Percentiles rank a stretch among this genome's conserved stretches.
Conservation (phyloP, 2,113 vertebrate genomes). For the rat (Rattus norvegicus) region DNA sequence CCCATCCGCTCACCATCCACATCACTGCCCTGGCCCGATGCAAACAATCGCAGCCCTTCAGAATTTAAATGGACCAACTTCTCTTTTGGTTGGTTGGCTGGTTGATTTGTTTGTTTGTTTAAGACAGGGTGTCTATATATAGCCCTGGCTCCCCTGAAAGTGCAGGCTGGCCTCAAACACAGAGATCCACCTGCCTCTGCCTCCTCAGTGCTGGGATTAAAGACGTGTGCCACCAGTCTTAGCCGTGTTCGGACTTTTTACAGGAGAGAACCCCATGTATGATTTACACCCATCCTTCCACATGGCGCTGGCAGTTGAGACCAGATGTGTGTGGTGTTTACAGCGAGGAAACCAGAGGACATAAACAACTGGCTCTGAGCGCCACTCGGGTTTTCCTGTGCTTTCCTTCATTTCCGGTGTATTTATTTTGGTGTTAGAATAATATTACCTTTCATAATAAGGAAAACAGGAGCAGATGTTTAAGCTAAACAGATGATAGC, state of each 20-base stretch:
- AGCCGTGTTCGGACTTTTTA: background rate
- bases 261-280: slow-evolving; percentile 31
- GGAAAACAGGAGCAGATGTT: slow-evolving; percentile 84
- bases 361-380: slow-evolving; percentile 83
- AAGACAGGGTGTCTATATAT: background rate
- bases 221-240: too few relatives aligned
- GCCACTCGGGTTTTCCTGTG: slow-evolving; percentile 78
- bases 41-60: background rate
- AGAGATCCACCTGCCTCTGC: background rate
- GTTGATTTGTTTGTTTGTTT: background rate
- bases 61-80: slow-evolving; percentile 58
- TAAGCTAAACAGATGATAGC: slow-evolving; percentile 79
- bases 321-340: slow-evolving; percentile 83
- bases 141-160: background rate
- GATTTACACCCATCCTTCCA: slow-evolving; percentile 68
- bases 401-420: slow-evolving; percentile 81
- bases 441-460: slow-evolving; percentile 84
- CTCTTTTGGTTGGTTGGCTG: background rate
- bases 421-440: slow-evolving; percentile 86
- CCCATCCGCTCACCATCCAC: slow-evolving; percentile 51
- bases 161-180: background rate
- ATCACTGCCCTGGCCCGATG: slow-evolving; percentile 60
- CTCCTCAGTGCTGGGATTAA: background rate
- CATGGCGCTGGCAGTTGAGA: slow-evolving; percentile 64
- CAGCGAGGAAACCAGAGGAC: slow-evolving; percentile 74